Evolutionary conservation across 2,888 invertebrate species (phyloP).

Genomic region (Deilephila porcellus): DNA sequence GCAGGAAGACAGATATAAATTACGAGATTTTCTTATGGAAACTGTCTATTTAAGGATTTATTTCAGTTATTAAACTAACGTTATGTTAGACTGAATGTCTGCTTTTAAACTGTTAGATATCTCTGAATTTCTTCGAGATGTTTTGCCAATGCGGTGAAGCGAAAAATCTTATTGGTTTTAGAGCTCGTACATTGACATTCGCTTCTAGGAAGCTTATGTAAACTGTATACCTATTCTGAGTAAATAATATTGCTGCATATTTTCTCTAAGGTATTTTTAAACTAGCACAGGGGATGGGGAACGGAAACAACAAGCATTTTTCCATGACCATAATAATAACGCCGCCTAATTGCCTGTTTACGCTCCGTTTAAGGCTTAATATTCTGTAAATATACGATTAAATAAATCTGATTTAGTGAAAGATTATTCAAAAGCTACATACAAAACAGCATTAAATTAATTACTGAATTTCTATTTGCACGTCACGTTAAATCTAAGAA

Average conservation of each 20-base stretch:
- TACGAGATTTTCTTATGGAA: slow-evolving; percentile 17
- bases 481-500: background rate
- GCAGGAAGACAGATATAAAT: slow-evolving; percentile 18
- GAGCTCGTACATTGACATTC: background rate
- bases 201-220: background rate
- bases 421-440: no score
- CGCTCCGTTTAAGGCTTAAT: no score
- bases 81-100: background rate
- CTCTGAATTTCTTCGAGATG: background rate
- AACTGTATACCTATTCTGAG: background rate
- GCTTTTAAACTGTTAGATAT: background rate
- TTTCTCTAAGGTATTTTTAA: background rate
- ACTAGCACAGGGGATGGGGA: background rate
- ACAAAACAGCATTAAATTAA: no score
- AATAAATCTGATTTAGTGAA: no score
- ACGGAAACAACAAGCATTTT: background rate
- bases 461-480: no score
- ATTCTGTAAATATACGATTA: no score
- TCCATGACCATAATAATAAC: background rate
- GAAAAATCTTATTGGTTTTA: slow-evolving; percentile 5
- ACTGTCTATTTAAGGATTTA: slow-evolving; percentile 5
- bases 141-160: background rate
- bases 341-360: no score
- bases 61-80: background rate
- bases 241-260: background rate